phyloP scores from a whole-genome alignment of 2,113 vertebrate species.

The Nycticebus coucang region DNA sequence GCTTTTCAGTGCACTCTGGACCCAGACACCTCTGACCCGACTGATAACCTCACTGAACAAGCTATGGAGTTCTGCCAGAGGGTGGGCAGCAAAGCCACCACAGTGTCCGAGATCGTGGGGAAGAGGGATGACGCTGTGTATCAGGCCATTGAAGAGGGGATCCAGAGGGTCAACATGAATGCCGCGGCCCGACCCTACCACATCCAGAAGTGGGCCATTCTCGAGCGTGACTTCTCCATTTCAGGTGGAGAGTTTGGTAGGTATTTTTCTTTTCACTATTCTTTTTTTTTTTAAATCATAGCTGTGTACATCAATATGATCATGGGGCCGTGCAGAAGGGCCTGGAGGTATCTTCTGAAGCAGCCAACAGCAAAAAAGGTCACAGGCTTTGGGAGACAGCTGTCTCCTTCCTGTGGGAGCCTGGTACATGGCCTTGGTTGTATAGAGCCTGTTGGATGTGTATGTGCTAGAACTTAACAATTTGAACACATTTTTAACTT shows the following conservation, averaged over 20 bases:
- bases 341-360: not conserved
- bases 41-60: slow-evolving; percentile 87
- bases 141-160: slow-evolving; percentile 89
- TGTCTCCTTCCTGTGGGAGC: not conserved
- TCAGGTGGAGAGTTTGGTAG: slow-evolving; percentile 92
- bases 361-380: not conserved
- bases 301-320: no score
- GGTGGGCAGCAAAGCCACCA: slow-evolving; percentile 88
- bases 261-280: not conserved
- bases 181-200: slow-evolving; percentile 88
- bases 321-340: not conserved
- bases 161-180: slow-evolving; percentile 86
- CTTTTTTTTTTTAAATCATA: no score
- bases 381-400: not conserved
- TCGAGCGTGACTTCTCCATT: slow-evolving; percentile 91
- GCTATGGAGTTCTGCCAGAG: slow-evolving; percentile 89
- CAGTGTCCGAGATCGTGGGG: slow-evolving; percentile 87
- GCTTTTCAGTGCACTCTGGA: slow-evolving; percentile 86
- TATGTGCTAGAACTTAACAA: not conserved
- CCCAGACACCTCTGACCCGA: slow-evolving; percentile 89
- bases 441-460: not conserved
- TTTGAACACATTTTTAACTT: not conserved
- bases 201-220: slow-evolving; percentile 91
- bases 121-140: slow-evolving; percentile 84
- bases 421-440: not conserved